These are phyloP conservation scores for Todiramphus chloris DNA, from an alignment of 2,113 vertebrate species.

Conservation along the genomic window DNA sequence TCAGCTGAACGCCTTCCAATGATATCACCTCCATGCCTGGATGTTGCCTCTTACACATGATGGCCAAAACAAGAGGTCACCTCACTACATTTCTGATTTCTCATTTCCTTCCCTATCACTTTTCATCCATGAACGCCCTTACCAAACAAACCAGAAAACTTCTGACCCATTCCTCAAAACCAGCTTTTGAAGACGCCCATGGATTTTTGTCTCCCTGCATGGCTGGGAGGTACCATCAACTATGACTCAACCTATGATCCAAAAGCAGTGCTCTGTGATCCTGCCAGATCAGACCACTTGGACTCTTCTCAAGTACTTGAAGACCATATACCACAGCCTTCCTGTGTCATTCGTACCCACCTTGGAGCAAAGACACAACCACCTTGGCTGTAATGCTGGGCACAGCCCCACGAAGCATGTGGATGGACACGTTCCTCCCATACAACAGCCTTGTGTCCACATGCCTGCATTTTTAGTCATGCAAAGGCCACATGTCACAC, in stretches of 20 bases:
- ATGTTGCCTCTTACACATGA: rapidly evolving
- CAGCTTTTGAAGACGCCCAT: neutral
- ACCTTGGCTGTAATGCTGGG: neutral
- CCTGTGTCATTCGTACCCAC: neutral
- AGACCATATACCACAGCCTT: neutral
- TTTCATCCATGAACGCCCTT: neutral
- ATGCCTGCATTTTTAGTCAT: neutral
- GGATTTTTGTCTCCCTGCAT: neutral
- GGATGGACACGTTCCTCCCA: neutral
- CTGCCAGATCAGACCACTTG: neutral
- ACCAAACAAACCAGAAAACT: neutral
- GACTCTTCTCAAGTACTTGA: rapidly evolving
- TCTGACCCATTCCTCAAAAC: neutral
- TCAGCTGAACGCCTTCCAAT: neutral
- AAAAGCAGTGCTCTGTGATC: neutral
- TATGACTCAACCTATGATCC: rapidly evolving
- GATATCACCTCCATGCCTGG: neutral
- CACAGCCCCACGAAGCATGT: neutral
- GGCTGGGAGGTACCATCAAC: neutral
- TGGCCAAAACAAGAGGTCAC: rapidly evolving
- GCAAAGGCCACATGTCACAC: neutral
- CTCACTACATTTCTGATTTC: neutral
- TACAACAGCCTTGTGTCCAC: neutral
- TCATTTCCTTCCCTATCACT: neutral
- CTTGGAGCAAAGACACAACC: neutral